Conservation (phyloP, 1,140 invertebrate species). For the Temnothorax curvispinosus region DNA sequence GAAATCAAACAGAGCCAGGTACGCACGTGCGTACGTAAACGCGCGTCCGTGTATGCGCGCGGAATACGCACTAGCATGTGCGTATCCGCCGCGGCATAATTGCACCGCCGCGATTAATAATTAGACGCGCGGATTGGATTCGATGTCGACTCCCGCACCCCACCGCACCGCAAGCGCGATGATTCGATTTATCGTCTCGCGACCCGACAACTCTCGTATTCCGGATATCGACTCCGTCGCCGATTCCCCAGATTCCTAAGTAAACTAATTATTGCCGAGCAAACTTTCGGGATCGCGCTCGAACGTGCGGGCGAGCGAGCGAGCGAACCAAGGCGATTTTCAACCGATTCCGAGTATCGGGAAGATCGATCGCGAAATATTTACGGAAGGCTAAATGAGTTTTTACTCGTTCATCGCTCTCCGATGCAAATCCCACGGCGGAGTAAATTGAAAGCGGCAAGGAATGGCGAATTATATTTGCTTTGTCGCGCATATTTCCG, state of each 20-base stretch:
- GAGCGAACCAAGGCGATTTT: neutral
- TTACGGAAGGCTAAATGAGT: slow-evolving; percentile 45
- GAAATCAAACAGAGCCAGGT: slow-evolving; percentile 77
- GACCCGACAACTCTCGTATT: slow-evolving; percentile 27
- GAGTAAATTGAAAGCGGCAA: slow-evolving; percentile 56
- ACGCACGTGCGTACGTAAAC: neutral
- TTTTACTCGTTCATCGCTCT: slow-evolving; percentile 42
- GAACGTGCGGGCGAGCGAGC: neutral
- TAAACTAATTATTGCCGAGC: slow-evolving; percentile 54
- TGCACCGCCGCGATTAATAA: slow-evolving; percentile 83
- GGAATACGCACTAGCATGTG: slow-evolving; percentile 70
- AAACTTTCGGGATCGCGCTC: slow-evolving; percentile 40
- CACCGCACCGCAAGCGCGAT: slow-evolving; percentile 63
- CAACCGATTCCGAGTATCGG: slow-evolving; percentile 6
- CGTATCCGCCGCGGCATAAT: slow-evolving; percentile 75
- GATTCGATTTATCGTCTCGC: slow-evolving; percentile 83
- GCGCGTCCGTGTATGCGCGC: slow-evolving; percentile 55
- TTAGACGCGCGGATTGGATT: slow-evolving; percentile 81
- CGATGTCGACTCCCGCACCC: slow-evolving; percentile 73
- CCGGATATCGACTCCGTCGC: slow-evolving; percentile 77
- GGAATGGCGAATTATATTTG: slow-evolving; percentile 53
- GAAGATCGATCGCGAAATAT: slow-evolving; percentile 53
- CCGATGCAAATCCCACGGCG: slow-evolving; percentile 36
- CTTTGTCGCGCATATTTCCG: slow-evolving; percentile 40
- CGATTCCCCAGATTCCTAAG: slow-evolving; percentile 53